Evolutionary conservation across 2,113 vertebrate genomes (phyloP).

Genomic region (Athene noctua): DNA sequence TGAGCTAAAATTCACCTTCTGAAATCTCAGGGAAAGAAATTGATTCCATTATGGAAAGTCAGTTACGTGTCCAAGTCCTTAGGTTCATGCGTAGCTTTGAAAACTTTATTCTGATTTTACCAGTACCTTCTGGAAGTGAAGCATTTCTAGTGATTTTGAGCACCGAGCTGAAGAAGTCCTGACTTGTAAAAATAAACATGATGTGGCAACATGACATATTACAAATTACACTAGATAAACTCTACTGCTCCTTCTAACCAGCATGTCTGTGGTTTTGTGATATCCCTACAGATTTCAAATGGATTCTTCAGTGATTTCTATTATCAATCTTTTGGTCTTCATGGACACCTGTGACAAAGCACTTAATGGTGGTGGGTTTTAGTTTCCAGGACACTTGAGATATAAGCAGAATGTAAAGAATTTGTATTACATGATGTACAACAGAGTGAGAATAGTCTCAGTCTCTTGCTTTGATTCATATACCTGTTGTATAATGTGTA

Average conservation of each 20-base stretch:
- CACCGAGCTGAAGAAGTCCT: background rate
- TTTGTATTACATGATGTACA: background rate
- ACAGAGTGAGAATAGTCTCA: background rate
- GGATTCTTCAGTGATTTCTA: background rate
- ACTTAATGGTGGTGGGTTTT: background rate
- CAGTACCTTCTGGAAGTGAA: accelerated
- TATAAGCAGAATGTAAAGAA: background rate
- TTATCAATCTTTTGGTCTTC: background rate
- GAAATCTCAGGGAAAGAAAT: background rate
- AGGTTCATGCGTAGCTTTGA: background rate
- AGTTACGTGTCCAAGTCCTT: background rate
- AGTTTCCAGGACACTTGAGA: background rate
- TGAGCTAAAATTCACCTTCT: background rate
- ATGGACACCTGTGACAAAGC: background rate
- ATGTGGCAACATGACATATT: background rate
- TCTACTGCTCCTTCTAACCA: background rate
- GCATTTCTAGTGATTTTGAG: background rate
- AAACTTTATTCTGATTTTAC: background rate
- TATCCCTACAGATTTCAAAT: background rate
- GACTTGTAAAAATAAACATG: background rate
- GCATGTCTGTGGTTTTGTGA: background rate
- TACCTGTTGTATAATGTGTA: background rate
- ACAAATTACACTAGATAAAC: background rate
- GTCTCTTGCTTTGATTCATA: background rate
- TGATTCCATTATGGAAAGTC: background rate